Conservation (phyloP, 2,113 vertebrate species). For the Mesembrinibis cayennensis region DNA sequence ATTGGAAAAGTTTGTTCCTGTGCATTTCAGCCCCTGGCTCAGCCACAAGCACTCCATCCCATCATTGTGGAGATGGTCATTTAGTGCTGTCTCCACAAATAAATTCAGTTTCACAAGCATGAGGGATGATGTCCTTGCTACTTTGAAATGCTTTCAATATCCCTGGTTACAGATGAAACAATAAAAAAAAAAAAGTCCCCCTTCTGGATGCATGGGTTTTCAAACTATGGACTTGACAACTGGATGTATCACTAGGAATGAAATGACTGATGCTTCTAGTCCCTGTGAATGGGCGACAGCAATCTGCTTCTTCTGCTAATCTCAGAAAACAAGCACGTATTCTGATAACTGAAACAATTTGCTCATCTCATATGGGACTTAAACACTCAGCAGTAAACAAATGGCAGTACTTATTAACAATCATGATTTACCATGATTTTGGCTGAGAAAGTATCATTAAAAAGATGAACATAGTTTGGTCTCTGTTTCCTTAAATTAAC, state of each 20-base stretch:
- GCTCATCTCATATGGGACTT: neutral
- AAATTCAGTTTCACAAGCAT: neutral
- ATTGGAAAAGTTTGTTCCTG: neutral
- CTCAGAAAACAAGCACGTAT: neutral
- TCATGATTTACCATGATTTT: neutral
- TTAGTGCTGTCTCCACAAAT: constrained; percentile 35
- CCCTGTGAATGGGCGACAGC: neutral
- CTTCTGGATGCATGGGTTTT: neutral
- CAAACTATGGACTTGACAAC: neutral
- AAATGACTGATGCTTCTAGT: neutral
- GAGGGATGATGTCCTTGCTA: neutral
- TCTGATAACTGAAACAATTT: neutral
- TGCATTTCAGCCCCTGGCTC: neutral
- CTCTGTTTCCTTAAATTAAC: neutral
- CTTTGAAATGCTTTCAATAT: neutral
- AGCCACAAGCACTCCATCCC: neutral
- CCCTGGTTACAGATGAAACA: neutral
- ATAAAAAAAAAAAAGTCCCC: fast-evolving
- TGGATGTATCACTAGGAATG: neutral
- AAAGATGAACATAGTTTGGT: neutral
- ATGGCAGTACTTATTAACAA: neutral
- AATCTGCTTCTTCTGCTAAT: neutral
- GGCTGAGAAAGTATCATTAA: neutral
- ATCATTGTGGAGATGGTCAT: neutral
- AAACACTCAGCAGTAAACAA: neutral